A percentile compares a stretch with the other conserved stretches of the same genome.
phyloP scores from a whole-genome alignment of 1,140 invertebrate genomes.

The Caenorhabditis brenneri region DNA sequence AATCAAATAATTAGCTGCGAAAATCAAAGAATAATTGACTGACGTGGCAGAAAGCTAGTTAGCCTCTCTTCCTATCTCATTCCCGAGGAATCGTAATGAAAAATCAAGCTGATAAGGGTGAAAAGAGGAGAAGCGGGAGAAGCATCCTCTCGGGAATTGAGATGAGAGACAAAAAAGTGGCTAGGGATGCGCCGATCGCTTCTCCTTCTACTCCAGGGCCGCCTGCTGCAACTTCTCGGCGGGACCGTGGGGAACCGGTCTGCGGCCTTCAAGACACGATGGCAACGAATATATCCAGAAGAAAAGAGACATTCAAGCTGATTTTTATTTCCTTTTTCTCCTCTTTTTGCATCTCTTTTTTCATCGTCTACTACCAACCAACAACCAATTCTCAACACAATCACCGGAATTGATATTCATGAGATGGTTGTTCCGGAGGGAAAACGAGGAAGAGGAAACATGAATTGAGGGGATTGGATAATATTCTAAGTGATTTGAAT shows the following conservation, averaged over 20 bases:
- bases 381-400: not conserved
- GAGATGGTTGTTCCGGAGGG: not conserved
- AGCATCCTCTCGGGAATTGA: not conserved
- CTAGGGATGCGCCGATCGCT: not conserved
- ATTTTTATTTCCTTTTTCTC: conserved; percentile 18
- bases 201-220: not conserved
- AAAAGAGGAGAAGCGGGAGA: not conserved
- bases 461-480: not conserved
- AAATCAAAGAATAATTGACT: conserved; percentile 27
- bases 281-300: conserved; percentile 12
- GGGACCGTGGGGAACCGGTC: conserved; percentile 15
- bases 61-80: not conserved
- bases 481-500: not conserved
- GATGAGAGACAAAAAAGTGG: conserved; percentile 17
- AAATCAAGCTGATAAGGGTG: conserved; percentile 26
- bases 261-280: conserved; percentile 34
- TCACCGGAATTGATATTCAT: conserved; percentile 21
- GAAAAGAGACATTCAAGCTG: not conserved
- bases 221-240: conserved; percentile 1
- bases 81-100: not conserved
- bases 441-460: not conserved
- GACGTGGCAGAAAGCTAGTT: conserved; percentile 29
- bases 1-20: not conserved
- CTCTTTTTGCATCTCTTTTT: not conserved
- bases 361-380: not conserved